Evolutionary conservation across 1,140 invertebrate genomes (phyloP).

Genomic region (Geopemphigus sp.): DNA sequence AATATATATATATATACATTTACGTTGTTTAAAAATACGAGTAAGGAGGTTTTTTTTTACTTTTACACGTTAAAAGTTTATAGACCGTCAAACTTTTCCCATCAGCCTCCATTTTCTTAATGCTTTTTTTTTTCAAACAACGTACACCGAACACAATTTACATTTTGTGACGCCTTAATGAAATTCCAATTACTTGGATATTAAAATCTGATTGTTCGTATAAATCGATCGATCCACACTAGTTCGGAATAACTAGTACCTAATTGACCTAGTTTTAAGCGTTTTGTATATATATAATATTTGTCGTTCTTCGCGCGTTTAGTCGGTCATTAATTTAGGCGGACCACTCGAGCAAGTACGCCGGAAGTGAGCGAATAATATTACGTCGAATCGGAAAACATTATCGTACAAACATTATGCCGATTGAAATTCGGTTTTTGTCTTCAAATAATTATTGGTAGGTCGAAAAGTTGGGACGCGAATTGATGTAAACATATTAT

Average conservation of each 20-base stretch:
- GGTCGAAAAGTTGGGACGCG: too few relatives aligned
- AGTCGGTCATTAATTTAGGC: background rate
- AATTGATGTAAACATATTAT: too few relatives aligned
- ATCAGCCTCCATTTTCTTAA: conserved; percentile 12
- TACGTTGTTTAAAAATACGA: conserved; percentile 8
- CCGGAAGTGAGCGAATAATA: background rate
- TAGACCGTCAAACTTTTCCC: conserved; percentile 23
- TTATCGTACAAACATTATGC: too few relatives aligned
- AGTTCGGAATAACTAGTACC: conserved; percentile 12
- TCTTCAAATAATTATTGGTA: too few relatives aligned
- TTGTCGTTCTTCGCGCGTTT: background rate
- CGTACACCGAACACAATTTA: background rate
- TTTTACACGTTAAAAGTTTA: conserved; percentile 16
- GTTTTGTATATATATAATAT: background rate
- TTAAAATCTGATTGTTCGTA: conserved; percentile 20
- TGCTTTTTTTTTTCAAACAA: conserved; percentile 20
- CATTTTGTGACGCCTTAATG: conserved; percentile 21
- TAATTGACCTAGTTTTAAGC: conserved; percentile 23
- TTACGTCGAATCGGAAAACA: background rate
- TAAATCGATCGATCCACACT: conserved; percentile 6
- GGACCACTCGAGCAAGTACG: background rate
- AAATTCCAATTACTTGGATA: conserved; percentile 36
- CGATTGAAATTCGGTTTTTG: too few relatives aligned
- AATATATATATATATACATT: background rate
- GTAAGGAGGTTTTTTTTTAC: conserved; percentile 3